Evolutionary conservation across 2,113 vertebrate species (phyloP).

Genomic region (Sceloporus tristichus): DNA sequence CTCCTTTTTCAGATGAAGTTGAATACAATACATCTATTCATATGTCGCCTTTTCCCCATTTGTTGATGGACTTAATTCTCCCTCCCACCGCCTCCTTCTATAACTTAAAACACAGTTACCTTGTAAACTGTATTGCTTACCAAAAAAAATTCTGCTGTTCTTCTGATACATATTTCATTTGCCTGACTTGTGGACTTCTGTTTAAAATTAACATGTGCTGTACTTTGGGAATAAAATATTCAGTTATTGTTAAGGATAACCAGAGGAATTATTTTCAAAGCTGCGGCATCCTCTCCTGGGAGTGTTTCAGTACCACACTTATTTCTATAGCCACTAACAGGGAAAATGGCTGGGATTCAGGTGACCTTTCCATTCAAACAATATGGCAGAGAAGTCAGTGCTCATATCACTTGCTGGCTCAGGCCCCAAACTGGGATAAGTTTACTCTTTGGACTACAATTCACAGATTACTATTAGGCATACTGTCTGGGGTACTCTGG

Average conservation of each 20-base stretch:
- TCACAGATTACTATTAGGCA: too few species aligned
- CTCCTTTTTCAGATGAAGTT: neutral
- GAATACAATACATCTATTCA: constrained; percentile 70
- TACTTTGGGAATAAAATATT: constrained; percentile 56
- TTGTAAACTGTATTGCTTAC: neutral
- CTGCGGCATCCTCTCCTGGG: constrained; percentile 44
- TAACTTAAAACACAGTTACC: neutral
- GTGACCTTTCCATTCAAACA: neutral
- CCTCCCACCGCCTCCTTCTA: constrained; percentile 32
- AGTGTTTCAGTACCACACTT: constrained; percentile 27
- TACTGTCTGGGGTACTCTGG: too few species aligned
- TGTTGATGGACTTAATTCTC: constrained; percentile 23
- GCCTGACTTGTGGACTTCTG: constrained; percentile 9
- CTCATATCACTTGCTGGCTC: fast-evolving
- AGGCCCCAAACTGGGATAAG: neutral
- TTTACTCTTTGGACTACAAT: too few species aligned
- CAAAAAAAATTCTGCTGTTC: constrained; percentile 6
- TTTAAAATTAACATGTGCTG: constrained; percentile 66
- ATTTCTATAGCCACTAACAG: constrained; percentile 49
- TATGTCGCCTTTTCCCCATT: constrained; percentile 42
- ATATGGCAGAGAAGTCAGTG: neutral
- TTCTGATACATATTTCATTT: constrained; percentile 28
- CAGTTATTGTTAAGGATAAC: constrained; percentile 28
- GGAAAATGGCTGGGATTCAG: constrained; percentile 38
- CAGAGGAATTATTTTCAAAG: constrained; percentile 53